Conservation (phyloP, 1,140 invertebrate genomes). For the Eurosta solidaginis region DNA sequence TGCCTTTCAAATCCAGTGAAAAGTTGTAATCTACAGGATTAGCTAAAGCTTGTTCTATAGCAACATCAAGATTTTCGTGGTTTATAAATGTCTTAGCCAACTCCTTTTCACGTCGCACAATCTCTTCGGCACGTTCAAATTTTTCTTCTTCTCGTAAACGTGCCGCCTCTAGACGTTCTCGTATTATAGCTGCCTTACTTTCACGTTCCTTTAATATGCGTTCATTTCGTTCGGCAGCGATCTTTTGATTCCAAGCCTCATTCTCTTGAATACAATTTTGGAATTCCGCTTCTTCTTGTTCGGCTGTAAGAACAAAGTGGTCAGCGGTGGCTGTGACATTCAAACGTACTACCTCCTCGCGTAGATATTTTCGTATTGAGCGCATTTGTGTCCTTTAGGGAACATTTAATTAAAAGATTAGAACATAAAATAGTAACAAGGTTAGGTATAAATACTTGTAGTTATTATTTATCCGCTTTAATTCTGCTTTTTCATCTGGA, state of each 20-base stretch:
- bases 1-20: conserved; percentile 77
- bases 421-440: too few relatives aligned
- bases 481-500: conserved; percentile 68
- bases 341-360: conserved; percentile 45
- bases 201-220: conserved; percentile 62
- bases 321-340: conserved; percentile 48
- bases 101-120: conserved; percentile 65
- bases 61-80: conserved; percentile 73
- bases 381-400: conserved; percentile 50
- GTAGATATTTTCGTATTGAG: conserved; percentile 47
- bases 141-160: conserved; percentile 61
- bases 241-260: conserved; percentile 73
- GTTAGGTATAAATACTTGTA: conserved; percentile 63
- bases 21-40: conserved; percentile 75
- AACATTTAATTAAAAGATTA: too few relatives aligned
- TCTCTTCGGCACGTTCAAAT: conserved; percentile 61
- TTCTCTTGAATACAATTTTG: conserved; percentile 67
- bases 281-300: conserved; percentile 71
- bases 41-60: conserved; percentile 74
- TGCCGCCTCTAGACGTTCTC: conserved; percentile 51
- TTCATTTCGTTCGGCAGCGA: conserved; percentile 65
- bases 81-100: conserved; percentile 72
- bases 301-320: conserved; percentile 49
- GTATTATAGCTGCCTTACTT: conserved; percentile 61
- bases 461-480: conserved; percentile 69